Evolutionary conservation across 37 sponge, comb jelly and placozoan genomes (phyloP), one percentile per base, ranked within the genome.

Genomic region (Hexactinellida sp.): DNA sequence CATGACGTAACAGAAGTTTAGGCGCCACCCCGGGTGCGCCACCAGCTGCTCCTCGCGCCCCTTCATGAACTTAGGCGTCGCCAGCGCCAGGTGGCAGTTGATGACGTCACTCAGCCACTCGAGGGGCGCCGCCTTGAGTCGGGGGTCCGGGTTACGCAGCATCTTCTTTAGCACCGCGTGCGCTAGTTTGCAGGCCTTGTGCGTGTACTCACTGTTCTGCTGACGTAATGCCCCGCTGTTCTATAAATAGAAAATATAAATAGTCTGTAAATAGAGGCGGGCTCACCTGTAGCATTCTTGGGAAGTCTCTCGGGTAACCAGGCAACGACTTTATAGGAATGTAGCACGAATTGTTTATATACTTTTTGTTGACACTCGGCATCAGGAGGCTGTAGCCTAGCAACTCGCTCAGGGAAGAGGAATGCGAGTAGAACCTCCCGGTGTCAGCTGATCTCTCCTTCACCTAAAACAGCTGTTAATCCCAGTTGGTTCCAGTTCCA

Each of bases 1-100:
- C 38, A 94, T 51, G n/a, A 94, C 91, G 13, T 89, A 83, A 83
- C 92, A 92, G 87, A 94, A 85, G 83, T 94, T 94, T 30, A 94
- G 55, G 76, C 76, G 76, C 76, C 76, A 63, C 13, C 76, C 76
- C 34, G 76, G 28, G 5, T n/a, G 76, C 25, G 76, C 76, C 34
- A 63, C 76, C 76, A 63, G 76, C 76, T 63, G 28, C 34, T 63
- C 76, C 34, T 63, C 76, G 25, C 34, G 25, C 76, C 76, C 76
- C 5, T 28, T 23, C 76, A 63, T 10, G 34, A 63, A 63, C 30
- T 63, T 63, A 63, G 76, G 76, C 13, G 76, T 63, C 3, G 76
- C 3, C 3, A 63, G 34, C 76, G 13, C 19, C 76, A 21, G 76
- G 34, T 63, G 76, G 28, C 19, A 10, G 34, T 63, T 63, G 3